Base-by-base conservation (phyloP, 2,797 vertebrate species). In the Mionectes olivaceus region DNA sequence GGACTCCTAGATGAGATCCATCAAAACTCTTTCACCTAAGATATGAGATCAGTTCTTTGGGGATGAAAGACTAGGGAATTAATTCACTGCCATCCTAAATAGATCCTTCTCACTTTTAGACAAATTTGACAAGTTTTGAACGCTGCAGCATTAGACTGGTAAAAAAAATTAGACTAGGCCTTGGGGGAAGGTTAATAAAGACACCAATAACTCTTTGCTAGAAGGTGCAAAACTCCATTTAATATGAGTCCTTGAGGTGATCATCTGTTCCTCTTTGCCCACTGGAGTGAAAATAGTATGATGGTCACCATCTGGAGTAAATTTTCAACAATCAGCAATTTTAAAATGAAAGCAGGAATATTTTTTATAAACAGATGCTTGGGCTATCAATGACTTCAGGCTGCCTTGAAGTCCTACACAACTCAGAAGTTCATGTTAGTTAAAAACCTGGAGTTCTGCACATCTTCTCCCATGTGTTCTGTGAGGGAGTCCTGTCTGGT, bases 151-250 rank as follows among this genome's bases (percentile, higher is more conserved):
- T 78, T 86, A 77, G 24, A 50, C 33, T 56, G 21, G n/a, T 87
- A 35, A 88, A 91, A 91, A 37, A 91, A 89, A 84, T 82, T 84
- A 91, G 86, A 84, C 43, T 47, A 65, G 53, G 64, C 89, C 92
- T 91, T 87, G 89, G 47, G 94, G 92, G 86, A 95, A 97, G 89
- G 83, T 95, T 95, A 95, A 95, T 93, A 85, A 84, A 96, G 92
- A 95, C 55, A 76, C 84, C 55, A 83, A 88, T 49, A 94, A 35
- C 70, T 47, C 39, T 92, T 85, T 92, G 30, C 84, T 89, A 47
- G 37, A 71, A 91, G 71, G 73, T 70, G 46, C 27, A 89, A 28
- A 76, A 90, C 13, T 94, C 28, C 43, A 60, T 89, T 94, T 95
- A 90, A 76, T 94, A 75, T 61, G 55, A 88, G 71, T 94, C 83